Evolutionary conservation across 1,140 invertebrate genomes (phyloP).

Genomic region (Scaptomyza graminum): DNA sequence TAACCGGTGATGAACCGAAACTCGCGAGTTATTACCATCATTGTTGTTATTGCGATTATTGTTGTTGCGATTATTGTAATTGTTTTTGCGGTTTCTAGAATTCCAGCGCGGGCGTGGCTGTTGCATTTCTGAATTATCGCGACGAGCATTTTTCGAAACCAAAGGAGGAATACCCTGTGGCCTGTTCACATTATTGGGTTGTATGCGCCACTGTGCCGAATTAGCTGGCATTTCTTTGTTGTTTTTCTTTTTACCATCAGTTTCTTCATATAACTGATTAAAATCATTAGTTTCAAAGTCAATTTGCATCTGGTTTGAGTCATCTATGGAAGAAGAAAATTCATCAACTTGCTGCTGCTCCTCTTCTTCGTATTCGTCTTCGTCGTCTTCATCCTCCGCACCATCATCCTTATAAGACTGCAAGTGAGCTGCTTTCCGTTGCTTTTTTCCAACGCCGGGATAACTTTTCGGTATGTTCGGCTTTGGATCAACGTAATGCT

Average conservation of each 20-base stretch:
- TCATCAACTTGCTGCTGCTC: slow-evolving; percentile 3
- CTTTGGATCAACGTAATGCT: slow-evolving; percentile 44
- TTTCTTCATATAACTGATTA: slow-evolving; percentile 31
- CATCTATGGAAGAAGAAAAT: slow-evolving; percentile 6
- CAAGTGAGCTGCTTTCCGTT: slow-evolving; percentile 46
- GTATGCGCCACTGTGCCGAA: slow-evolving; percentile 32
- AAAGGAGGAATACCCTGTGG: slow-evolving; percentile 41
- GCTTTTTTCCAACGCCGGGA: neutral
- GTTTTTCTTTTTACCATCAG: neutral
- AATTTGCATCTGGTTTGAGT: slow-evolving; percentile 37
- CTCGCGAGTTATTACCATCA: neutral
- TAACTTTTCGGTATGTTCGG: slow-evolving; percentile 35
- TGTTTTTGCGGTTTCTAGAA: slow-evolving; percentile 2
- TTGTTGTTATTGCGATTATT: slow-evolving; percentile 2
- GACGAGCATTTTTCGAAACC: neutral
- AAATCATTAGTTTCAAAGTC: slow-evolving; percentile 55
- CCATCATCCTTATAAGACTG: slow-evolving; percentile 32
- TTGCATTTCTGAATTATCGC: neutral
- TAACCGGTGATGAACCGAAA: slow-evolving; percentile 6
- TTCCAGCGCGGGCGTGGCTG: neutral
- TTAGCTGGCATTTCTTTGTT: neutral
- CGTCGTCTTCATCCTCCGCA: neutral
- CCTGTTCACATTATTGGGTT: slow-evolving; percentile 45
- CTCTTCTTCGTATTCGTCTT: slow-evolving; percentile 4
- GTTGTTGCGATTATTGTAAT: slow-evolving; percentile 1